Base-by-base conservation (phyloP, 2,113 vertebrate genomes). In the Brachyhypopomus occidentalis region DNA sequence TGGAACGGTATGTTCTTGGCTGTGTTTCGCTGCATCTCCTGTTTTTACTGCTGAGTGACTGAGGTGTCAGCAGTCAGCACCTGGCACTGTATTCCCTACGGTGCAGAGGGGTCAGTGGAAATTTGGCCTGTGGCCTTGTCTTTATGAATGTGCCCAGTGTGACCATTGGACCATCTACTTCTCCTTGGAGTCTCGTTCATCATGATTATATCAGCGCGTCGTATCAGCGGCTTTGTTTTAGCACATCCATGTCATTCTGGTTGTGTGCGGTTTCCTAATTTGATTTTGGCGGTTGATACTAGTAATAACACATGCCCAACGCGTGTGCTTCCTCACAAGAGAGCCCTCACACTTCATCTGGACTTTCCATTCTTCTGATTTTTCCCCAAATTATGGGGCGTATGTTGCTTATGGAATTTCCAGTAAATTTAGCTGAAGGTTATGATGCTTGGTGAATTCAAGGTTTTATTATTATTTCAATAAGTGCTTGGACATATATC, bases 1-100 rank as follows among this genome's bases (percentile, higher is more conserved):
- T 73, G 66, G 60, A 72, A 55, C 45, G 30, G 7, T 45, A 55
- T 85, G 83, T 83, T 86, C 66, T 84, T 88, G 80, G 84, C 77
- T 67, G 20, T 16, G 12, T 72, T 79, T 62, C 63, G 27, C 36
- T 41, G 22, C 41, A 20, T 72, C 77, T 80, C 84, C 83, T 84
- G 84, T 86, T 84, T 87, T 86, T 74, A 64, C 34, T 60, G n/a
- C 70, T 64, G 16, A n/a, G 17, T 48, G 74, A 64, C 67, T 58
- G 80, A 70, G 16, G 14, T 63, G 23, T 64, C 30, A 78, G 58
- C 77, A 78, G 71, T 72, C 73, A 84, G 75, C 66, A 75, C 75
- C 52, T 78, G 58, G 59, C 72, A 67, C n/a, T 81, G 45, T 52
- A 38, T 41, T 84, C 78, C 80, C 75, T 81, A 41, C 64, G 59